Percentiles rank a stretch among this genome's conserved stretches.
phyloP scores from a whole-genome alignment of 2,888 invertebrate genomes.

The Rhingia campestris region DNA sequence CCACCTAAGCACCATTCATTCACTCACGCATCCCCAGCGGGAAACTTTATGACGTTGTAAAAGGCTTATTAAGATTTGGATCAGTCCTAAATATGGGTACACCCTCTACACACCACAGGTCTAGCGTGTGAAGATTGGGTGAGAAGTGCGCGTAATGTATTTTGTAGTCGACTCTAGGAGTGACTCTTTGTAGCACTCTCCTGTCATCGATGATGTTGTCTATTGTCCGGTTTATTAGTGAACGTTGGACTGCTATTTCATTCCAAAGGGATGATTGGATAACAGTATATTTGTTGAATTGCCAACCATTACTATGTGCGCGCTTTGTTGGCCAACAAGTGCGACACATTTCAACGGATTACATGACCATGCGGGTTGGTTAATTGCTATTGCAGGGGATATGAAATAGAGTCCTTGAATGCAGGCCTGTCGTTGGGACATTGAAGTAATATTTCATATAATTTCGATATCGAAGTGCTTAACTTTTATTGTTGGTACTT shows the following conservation, averaged over 20 bases:
- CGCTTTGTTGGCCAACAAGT: constrained; percentile 46
- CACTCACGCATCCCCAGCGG: constrained; percentile 8
- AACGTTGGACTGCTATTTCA: constrained; percentile 44
- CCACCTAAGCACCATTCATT: neutral
- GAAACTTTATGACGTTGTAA: constrained; percentile 46
- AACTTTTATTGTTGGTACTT: constrained; percentile 38
- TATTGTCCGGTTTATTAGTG: constrained; percentile 34
- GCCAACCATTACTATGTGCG: constrained; percentile 20
- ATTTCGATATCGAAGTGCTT: constrained; percentile 25
- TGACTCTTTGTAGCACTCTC: neutral
- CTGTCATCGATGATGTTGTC: constrained; percentile 18
- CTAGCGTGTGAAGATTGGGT: neutral
- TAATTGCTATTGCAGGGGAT: neutral
- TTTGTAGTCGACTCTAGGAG: neutral
- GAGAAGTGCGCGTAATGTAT: neutral
- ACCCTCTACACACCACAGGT: neutral
- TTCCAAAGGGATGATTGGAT: constrained; percentile 58
- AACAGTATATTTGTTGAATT: constrained; percentile 60
- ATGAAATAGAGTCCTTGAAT: neutral
- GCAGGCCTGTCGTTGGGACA: constrained; percentile 21
- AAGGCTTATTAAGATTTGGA: constrained; percentile 56
- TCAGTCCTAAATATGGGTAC: constrained; percentile 16
- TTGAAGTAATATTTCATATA: constrained; percentile 53
- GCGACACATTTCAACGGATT: constrained; percentile 17
- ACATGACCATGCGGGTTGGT: neutral